These are phyloP conservation scores for Leptogaster cylindrica DNA, from an alignment of 2,888 invertebrate genomes.

Conservation along the genomic window DNA sequence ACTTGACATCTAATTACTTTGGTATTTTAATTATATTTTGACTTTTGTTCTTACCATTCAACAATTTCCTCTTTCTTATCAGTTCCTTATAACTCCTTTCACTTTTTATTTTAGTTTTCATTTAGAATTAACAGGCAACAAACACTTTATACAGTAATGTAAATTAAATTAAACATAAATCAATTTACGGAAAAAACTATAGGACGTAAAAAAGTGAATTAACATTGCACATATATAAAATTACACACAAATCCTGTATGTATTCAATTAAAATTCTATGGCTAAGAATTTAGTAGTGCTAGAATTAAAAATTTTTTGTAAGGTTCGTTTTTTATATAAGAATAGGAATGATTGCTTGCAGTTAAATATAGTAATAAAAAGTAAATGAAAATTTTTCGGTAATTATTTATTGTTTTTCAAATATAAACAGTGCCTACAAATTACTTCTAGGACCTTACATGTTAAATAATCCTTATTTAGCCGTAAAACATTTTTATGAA, in stretches of 20 bases:
- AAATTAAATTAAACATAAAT: slow-evolving; percentile 4
- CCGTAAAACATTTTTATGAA: slow-evolving; percentile 35
- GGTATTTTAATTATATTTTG: no score
- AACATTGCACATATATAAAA: slow-evolving; percentile 23
- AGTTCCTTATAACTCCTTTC: no score
- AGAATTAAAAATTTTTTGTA: slow-evolving; percentile 24
- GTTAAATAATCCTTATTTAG: slow-evolving; percentile 30
- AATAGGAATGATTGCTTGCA: slow-evolving; percentile 28
- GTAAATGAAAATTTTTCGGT: slow-evolving; percentile 29
- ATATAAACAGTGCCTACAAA: slow-evolving; percentile 40
- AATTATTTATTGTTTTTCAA: slow-evolving; percentile 35
- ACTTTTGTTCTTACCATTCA: no score
- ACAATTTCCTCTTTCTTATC: background rate
- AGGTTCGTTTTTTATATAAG: slow-evolving; percentile 34
- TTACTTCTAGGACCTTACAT: slow-evolving; percentile 37
- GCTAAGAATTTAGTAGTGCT: slow-evolving; percentile 33
- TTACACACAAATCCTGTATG: background rate
- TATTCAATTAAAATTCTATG: slow-evolving; percentile 24
- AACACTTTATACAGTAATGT: background rate
- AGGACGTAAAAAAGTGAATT: slow-evolving; percentile 26
- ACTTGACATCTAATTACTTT: no score
- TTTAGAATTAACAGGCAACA: background rate
- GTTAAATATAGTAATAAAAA: slow-evolving; percentile 31
- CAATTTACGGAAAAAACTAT: background rate
- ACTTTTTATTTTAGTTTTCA: background rate